Evolutionary conservation across 2,888 invertebrate species (phyloP).

Genomic region (Drosophila tanythrix): DNA sequence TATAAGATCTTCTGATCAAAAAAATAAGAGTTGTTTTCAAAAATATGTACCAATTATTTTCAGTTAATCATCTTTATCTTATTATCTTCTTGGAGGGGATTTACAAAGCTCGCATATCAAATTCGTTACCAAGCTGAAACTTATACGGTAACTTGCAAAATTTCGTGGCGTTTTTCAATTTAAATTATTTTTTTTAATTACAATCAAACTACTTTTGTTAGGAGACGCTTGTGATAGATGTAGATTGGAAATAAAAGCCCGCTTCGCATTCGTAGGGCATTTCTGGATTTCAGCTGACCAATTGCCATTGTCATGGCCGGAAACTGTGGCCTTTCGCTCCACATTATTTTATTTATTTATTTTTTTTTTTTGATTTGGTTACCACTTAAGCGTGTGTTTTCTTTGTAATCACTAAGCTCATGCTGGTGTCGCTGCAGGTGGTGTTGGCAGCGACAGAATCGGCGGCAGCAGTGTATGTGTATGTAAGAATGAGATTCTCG

Average conservation of each 20-base stretch:
- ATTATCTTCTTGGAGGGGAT: background rate
- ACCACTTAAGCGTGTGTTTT: slow-evolving; percentile 63
- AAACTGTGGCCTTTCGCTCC: slow-evolving; percentile 42
- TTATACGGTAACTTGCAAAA: background rate
- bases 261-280: slow-evolving; percentile 38
- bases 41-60: background rate
- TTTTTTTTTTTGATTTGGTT: slow-evolving; percentile 9
- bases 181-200: background rate
- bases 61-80: background rate
- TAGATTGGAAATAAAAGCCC: background rate
- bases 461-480: slow-evolving; percentile 27
- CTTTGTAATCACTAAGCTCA: slow-evolving; percentile 48
- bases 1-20: background rate
- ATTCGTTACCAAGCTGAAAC: background rate
- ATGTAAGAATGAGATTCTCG: slow-evolving; percentile 32
- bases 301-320: slow-evolving; percentile 26
- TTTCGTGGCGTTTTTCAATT: slow-evolving; percentile 16
- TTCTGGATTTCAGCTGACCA: slow-evolving; percentile 23
- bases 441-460: slow-evolving; percentile 9
- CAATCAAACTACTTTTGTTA: background rate
- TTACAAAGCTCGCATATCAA: background rate
- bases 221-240: background rate
- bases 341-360: slow-evolving; percentile 23
- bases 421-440: slow-evolving; percentile 34
- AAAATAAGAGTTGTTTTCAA: background rate